Evolutionary conservation across 2,113 vertebrate genomes (phyloP), one percentile per base, ranked within the genome.

Genomic region (Nyctereutes procyonoides): DNA sequence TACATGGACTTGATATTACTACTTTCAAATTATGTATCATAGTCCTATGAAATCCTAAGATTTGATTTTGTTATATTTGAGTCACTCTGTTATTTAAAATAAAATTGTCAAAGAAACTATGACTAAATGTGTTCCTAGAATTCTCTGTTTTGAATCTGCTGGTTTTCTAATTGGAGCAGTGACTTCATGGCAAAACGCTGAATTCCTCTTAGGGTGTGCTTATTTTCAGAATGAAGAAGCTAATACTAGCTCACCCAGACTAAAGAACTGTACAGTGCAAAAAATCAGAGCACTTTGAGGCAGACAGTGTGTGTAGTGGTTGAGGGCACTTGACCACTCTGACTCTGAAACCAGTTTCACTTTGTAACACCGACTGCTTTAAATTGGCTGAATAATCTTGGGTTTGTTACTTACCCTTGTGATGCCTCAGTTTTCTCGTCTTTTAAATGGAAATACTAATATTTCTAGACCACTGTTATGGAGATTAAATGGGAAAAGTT

Each of bases 141-240:
- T n/a, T 87, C 10, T 58, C 3, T n/a, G 14, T 35, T 71, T 89
- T 88, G 17, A 56, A 32, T 89, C 56, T 80, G 5, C 30, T 95
- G 35, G 5, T 63, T 95, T 93, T 84, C 17, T 13, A 38, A 1
- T 80, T 87, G 10, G 60, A 73, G 11, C 4, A 32, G 11, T 53
- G 22, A 58, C 15, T 22, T 55, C 1, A 48, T 51, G 16, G 26
- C 11, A 88, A 84, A 20, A 90, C 8, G 87, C 6, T 65, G 7
- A 76, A 73, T 89, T 96, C 67, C 5, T 38, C 24, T 91, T 67
- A 85, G 12, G 15, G 17, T 65, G 17, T 77, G 32, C 5, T 38
- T 90, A 22, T 93, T 51, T 88, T 97, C 24, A 76, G 95, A 92
- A 79, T 35, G 28, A 12, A 74, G n/a, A 91, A 48, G 28, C 4